These are phyloP conservation scores for Hemibagrus wyckioides DNA, from an alignment of 2,113 vertebrate genomes.

Conservation along the genomic window DNA sequence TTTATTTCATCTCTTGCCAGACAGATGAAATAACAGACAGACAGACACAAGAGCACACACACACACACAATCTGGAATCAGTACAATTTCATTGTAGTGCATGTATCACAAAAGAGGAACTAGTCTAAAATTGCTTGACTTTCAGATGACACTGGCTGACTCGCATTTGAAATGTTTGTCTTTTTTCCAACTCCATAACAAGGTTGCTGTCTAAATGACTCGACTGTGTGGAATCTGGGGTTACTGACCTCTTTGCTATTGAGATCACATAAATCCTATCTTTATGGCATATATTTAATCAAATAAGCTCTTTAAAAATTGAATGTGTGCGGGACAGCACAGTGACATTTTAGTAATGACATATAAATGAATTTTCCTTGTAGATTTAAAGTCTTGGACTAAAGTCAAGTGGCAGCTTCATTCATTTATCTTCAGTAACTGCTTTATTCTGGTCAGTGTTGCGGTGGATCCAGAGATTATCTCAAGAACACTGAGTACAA, in stretches of 20 bases:
- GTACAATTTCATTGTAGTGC: neutral
- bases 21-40: conserved; percentile 14
- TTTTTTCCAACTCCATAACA: neutral
- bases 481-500: neutral
- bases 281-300: conserved; percentile 25
- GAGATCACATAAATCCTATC: neutral
- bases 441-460: neutral
- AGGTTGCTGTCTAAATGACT: conserved; percentile 4
- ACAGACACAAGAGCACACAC: neutral
- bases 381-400: conserved; percentile 9
- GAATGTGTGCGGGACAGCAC: neutral
- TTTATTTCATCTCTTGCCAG: conserved; percentile 5
- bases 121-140: neutral
- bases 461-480: neutral
- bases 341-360: conserved; percentile 16
- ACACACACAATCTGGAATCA: neutral
- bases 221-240: neutral
- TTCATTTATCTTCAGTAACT: neutral
- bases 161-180: neutral
- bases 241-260: neutral
- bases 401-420: neutral
- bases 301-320: neutral
- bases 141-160: neutral
- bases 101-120: neutral
- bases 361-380: neutral